phyloP scores from a whole-genome alignment of 2,888 invertebrate genomes.

The Neoscelio sp. region DNA sequence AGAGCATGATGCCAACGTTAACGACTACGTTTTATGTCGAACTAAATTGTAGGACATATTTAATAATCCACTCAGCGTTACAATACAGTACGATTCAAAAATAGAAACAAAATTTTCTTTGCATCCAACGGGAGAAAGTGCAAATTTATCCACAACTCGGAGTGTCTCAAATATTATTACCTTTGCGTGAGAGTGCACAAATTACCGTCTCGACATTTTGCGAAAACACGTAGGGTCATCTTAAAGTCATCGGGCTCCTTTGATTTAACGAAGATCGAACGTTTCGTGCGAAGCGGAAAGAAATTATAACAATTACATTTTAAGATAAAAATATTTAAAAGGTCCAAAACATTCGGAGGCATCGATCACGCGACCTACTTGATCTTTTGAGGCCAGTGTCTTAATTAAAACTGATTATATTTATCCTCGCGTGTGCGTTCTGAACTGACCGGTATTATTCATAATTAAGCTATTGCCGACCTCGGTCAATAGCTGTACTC shows the following conservation, averaged over 20 bases:
- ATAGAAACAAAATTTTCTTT: background rate
- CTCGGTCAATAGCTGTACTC: slow-evolving; percentile 36
- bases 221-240: slow-evolving; percentile 23
- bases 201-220: slow-evolving; percentile 34
- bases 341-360: slow-evolving; percentile 3
- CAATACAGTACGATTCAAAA: background rate
- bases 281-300: slow-evolving; percentile 6
- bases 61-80: background rate
- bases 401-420: slow-evolving; percentile 21
- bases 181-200: slow-evolving; percentile 57
- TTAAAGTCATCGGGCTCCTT: slow-evolving; percentile 21
- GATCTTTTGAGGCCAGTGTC: slow-evolving; percentile 25
- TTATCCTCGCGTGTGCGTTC: slow-evolving; percentile 29
- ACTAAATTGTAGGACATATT: slow-evolving; percentile 1
- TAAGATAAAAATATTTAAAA: too few relatives aligned
- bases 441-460: slow-evolving; percentile 42
- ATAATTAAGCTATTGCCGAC: slow-evolving; percentile 40
- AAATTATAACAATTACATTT: background rate
- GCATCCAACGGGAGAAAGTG: slow-evolving; percentile 65
- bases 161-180: slow-evolving; percentile 53
- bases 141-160: slow-evolving; percentile 48
- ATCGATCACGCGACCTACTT: slow-evolving; percentile 18
- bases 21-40: too few relatives aligned
- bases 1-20: too few relatives aligned
- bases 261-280: background rate